Conservation (phyloP, 1,140 invertebrate genomes). For the Diploscapter pachys region DNA sequence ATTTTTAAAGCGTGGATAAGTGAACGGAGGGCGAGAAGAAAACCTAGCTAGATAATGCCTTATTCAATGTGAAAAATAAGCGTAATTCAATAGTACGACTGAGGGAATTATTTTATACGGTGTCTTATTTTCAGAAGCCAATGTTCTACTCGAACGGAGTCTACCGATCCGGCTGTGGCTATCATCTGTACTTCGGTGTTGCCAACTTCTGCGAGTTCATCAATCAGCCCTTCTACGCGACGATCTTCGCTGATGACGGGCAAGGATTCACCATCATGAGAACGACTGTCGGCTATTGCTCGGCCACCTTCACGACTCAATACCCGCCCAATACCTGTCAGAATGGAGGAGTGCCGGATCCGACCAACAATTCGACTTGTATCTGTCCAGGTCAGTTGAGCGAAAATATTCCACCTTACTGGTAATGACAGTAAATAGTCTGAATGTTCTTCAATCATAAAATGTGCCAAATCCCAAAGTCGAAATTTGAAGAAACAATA, state of each 20-base stretch:
- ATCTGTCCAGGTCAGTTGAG: constrained; percentile 38
- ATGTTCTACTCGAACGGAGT: constrained; percentile 41
- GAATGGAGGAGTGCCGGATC: constrained; percentile 43
- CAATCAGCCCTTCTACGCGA: constrained; percentile 35
- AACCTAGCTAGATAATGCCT: background rate
- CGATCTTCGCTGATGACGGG: constrained; percentile 42
- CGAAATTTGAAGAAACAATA: too few relatives aligned
- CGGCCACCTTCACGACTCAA: constrained; percentile 16
- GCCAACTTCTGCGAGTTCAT: constrained; percentile 34
- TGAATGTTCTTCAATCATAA: too few relatives aligned
- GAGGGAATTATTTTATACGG: too few relatives aligned
- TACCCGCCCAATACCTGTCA: constrained; percentile 29
- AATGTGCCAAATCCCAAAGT: too few relatives aligned
- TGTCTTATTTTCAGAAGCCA: constrained; percentile 9
- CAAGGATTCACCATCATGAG: constrained; percentile 40
- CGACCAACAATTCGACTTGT: constrained; percentile 32
- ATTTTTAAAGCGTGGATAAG: too few relatives aligned
- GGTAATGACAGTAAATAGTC: too few relatives aligned
- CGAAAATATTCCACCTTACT: constrained; percentile 6
- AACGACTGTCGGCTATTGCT: constrained; percentile 35
- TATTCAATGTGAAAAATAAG: too few relatives aligned
- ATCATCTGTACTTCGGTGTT: constrained; percentile 43
- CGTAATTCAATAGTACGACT: too few relatives aligned
- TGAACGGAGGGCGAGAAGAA: too few relatives aligned
- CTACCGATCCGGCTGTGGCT: constrained; percentile 37